Evolutionary conservation across 2,888 invertebrate species (phyloP).

Genomic region (Pristionchus maxplancki): DNA sequence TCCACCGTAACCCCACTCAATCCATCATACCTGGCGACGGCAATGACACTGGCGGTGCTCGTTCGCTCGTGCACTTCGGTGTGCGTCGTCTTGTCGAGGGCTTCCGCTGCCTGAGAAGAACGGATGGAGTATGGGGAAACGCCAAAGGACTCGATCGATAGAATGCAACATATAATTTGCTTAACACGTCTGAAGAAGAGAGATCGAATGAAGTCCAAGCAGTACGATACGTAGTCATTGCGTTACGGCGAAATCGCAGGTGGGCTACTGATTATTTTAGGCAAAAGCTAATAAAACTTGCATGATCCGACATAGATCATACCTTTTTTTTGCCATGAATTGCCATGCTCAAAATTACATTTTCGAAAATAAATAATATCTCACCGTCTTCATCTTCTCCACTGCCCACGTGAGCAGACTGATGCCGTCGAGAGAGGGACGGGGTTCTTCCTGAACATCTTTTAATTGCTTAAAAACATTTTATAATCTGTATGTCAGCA

Average conservation of each 20-base stretch:
- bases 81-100: neutral
- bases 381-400: constrained; percentile 3
- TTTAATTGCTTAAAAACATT: neutral
- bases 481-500: neutral
- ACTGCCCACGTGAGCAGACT: constrained; percentile 37
- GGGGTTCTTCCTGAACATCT: neutral
- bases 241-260: too few species aligned
- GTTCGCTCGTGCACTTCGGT: constrained; percentile 2
- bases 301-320: too few species aligned
- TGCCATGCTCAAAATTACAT: too few species aligned
- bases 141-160: too few species aligned
- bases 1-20: neutral
- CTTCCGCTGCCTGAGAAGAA: neutral
- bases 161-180: neutral
- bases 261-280: too few species aligned
- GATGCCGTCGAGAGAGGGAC: neutral
- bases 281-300: too few species aligned
- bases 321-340: too few species aligned
- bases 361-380: neutral
- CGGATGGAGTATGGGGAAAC: too few species aligned
- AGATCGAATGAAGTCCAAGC: too few species aligned
- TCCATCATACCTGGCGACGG: constrained; percentile 18
- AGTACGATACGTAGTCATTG: too few species aligned
- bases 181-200: too few species aligned
- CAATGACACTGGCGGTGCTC: constrained; percentile 6